Evolutionary conservation across 2,888 invertebrate genomes (phyloP), one percentile per base, ranked within the genome.

Genomic region (Gortyna flavago): DNA sequence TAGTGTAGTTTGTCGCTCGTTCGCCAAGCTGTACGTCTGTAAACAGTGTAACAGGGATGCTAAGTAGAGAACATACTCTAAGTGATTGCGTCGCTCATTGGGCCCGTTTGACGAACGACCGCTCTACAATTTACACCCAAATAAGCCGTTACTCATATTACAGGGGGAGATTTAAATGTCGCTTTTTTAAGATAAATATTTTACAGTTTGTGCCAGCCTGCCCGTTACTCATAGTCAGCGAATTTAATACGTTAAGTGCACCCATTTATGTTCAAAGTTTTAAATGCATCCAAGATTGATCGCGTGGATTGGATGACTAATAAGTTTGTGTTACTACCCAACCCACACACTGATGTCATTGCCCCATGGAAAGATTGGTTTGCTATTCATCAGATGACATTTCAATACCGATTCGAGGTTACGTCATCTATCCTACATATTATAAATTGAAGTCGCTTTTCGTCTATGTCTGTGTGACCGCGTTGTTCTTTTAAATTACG

Each of bases 231-330:
- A 95, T 94, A 93, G 94, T 92, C 93, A 92, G 92, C 88, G 92
- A 94, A 94, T 95, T 95, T 95, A 96, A 96, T 96, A 95, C 93
- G 90, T 93, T 95, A 93, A 96, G 95, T 95, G 95, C 94, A 93
- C 83, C 90, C 90, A 93, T 93, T 95, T 93, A 92, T 92, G 91
- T 89, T 89, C 84, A 86, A 93, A 93, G 90, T 93, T 95, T 93
- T 93, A 93, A 93, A 94, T 93, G 91, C 85, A 80, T 78, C 79
- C 71, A 88, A 88, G 92, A 92, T 90, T 91, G 92, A 93, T 93
- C 87, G 89, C 80, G 48, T 59, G 86, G 89, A 90, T 92, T 91
- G 89, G 80, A 88, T 91, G 87, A 89, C 90, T 91, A 90, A 91
- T 77, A 69, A 76, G 62, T 78, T 84, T 80, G 69, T 85, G 70